These are phyloP conservation scores for Eurystomus gularis DNA, from an alignment of 2,113 vertebrate species.

Conservation along the genomic window DNA sequence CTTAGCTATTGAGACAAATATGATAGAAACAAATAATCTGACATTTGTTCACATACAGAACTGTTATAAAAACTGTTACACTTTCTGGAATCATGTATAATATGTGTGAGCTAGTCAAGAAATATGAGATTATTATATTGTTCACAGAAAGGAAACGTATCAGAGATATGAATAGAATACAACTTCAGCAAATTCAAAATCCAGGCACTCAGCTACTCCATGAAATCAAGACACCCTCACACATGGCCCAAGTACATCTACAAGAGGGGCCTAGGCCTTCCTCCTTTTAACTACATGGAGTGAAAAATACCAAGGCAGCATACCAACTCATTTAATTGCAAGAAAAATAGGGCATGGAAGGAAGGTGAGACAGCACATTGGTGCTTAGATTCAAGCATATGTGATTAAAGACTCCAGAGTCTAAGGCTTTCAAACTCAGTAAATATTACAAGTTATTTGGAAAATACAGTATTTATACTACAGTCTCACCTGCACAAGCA, in stretches of 20 bases:
- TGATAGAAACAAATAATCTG: slow-evolving; percentile 28
- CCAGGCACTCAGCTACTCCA: neutral
- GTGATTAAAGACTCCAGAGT: neutral
- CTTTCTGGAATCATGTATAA: neutral
- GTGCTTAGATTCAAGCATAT: neutral
- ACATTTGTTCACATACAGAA: neutral
- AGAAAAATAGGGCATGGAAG: neutral
- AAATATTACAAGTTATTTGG: neutral
- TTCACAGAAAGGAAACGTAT: neutral
- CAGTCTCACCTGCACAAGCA: neutral
- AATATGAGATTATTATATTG: neutral
- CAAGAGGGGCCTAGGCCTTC: accelerated
- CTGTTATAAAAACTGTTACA: neutral
- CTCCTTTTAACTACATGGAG: neutral
- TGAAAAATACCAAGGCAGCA: neutral
- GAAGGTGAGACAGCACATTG: neutral
- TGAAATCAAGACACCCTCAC: neutral
- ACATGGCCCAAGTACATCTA: neutral
- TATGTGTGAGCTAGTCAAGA: neutral
- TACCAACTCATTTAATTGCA: neutral
- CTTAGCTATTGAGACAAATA: slow-evolving; percentile 81
- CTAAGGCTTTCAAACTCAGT: neutral
- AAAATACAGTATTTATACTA: neutral
- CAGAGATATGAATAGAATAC: neutral
- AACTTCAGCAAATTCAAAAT: neutral